A percentile compares a stretch with the other conserved stretches of the same genome.
Evolutionary conservation across 2,113 vertebrate genomes (phyloP).

Genomic region (Cettia cetti): DNA sequence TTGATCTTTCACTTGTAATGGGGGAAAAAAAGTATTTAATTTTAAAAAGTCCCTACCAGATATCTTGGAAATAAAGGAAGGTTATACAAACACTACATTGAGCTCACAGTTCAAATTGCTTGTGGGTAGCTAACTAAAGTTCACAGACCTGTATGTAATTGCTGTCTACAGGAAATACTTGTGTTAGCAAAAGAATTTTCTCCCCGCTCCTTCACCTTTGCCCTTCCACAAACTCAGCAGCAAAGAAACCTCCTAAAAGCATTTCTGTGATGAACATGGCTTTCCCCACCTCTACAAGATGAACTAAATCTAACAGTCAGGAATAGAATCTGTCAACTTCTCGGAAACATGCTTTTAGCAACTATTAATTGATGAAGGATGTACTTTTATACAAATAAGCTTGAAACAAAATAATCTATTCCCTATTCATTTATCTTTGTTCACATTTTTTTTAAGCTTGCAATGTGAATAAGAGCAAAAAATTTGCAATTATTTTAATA

Average conservation of each 20-base stretch:
- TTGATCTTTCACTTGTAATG: not conserved
- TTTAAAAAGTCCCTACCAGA: not conserved
- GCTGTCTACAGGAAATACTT: conserved; percentile 48
- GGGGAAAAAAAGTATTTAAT: not conserved
- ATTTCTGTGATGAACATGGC: not conserved
- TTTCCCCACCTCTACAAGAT: not conserved
- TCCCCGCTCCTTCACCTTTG: not conserved
- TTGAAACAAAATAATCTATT: not conserved
- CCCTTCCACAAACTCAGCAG: not conserved
- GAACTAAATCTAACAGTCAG: not conserved
- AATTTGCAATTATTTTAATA: not conserved
- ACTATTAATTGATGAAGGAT: not conserved
- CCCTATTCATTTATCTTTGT: not conserved
- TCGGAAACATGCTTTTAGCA: not conserved
- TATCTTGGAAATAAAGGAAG: conserved; percentile 16
- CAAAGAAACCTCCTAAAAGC: not conserved
- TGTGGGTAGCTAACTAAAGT: conserved; percentile 46
- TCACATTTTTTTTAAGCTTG: not conserved
- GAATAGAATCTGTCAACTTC: not conserved
- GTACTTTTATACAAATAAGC: not conserved
- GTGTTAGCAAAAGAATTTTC: conserved; percentile 17
- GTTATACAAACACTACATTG: conserved; percentile 19
- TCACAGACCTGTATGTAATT: conserved; percentile 56
- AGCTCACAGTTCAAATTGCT: conserved; percentile 26
- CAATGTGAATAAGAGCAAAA: not conserved